These are phyloP conservation scores for Oreocharis arfaki DNA, from an alignment of 2,113 vertebrate genomes.

Conservation along the genomic window DNA sequence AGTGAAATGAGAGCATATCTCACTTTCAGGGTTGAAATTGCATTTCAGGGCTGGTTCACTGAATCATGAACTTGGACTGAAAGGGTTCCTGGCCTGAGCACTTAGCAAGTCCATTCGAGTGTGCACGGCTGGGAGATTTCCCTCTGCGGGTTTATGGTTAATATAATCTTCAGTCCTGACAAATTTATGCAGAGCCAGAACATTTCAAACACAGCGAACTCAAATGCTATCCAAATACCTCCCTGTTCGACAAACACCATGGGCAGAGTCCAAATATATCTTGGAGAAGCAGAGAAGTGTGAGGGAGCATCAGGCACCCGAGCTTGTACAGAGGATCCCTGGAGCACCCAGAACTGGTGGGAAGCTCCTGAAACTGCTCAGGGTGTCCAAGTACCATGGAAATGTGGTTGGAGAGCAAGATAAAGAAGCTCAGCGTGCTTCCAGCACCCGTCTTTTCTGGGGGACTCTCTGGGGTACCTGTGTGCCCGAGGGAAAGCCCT, in stretches of 20 bases:
- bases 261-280: background rate
- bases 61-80: background rate
- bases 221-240: background rate
- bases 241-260: background rate
- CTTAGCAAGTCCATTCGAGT: background rate
- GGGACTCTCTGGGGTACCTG: background rate
- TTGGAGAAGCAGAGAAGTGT: background rate
- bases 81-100: background rate
- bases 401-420: background rate
- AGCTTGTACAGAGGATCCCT: rapidly evolving
- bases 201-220: background rate
- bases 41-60: background rate
- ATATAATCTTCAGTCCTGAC: slow-evolving; percentile 3
- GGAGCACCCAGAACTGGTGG: background rate
- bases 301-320: background rate
- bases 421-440: background rate
- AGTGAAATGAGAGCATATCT: background rate
- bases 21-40: background rate
- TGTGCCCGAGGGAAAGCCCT: rapidly evolving
- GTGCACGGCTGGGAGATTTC: background rate
- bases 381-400: background rate
- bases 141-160: background rate
- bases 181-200: slow-evolving; percentile 34
- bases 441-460: background rate
- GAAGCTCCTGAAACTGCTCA: background rate